Percentiles rank a stretch among this genome's conserved stretches.
Conservation (phyloP, 2,797 vertebrate species). For the Spondyliosoma cantharus region DNA sequence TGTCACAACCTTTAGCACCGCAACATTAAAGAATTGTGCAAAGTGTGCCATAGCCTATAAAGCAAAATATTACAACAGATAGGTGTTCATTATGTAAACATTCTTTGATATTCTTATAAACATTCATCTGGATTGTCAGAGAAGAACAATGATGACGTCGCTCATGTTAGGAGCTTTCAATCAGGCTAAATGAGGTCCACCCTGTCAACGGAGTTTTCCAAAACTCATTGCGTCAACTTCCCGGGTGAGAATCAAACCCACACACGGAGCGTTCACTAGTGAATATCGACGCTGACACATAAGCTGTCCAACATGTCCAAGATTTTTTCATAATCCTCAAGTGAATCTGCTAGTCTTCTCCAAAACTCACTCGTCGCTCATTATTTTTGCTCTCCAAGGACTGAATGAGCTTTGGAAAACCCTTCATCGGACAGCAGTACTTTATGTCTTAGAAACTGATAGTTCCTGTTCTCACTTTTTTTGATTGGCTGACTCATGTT, state of each 20-base stretch:
- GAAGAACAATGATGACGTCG: background rate
- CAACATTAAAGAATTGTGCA: constrained; percentile 70
- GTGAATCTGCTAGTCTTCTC: background rate
- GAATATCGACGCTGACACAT: constrained; percentile 7
- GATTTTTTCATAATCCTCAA: background rate
- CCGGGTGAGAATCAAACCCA: constrained; percentile 10
- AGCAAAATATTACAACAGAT: constrained; percentile 47
- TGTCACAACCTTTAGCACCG: constrained; percentile 66
- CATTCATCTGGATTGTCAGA: constrained; percentile 47
- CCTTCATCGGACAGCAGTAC: constrained; percentile 18
- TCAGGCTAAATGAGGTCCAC: constrained; percentile 2
- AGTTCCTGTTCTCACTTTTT: constrained; percentile 6
- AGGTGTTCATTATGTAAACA: constrained; percentile 68
- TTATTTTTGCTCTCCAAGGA: background rate
- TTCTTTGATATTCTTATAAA: constrained; percentile 43
- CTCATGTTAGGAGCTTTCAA: constrained; percentile 21
- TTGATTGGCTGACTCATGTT: constrained; percentile 31
- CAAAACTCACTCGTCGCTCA: background rate
- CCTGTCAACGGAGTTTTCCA: background rate
- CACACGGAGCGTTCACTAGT: background rate
- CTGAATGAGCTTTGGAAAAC: constrained; percentile 5
- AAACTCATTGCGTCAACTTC: background rate
- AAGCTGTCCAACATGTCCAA: background rate
- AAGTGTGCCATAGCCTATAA: constrained; percentile 56
- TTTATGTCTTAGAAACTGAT: constrained; percentile 6